A percentile compares a stretch with the other conserved stretches of the same genome.
Evolutionary conservation across 2,888 invertebrate species (phyloP).

Genomic region (Agrochola macilenta): DNA sequence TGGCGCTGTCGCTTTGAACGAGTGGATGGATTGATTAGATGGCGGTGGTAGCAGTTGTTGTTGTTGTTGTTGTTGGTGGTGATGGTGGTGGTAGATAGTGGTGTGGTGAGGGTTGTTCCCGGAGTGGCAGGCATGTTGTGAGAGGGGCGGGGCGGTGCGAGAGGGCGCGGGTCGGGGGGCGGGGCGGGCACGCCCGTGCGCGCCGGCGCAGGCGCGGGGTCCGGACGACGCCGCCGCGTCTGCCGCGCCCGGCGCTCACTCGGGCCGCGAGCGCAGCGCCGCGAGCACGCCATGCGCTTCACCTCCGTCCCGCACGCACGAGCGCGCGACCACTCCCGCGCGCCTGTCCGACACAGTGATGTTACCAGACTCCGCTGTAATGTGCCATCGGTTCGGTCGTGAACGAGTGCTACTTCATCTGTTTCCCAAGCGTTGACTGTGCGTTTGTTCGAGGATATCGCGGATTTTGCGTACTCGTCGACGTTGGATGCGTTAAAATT

Average conservation of each 20-base stretch:
- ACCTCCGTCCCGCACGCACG: slow-evolving; percentile 70
- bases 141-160: slow-evolving; percentile 64
- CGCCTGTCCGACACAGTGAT: slow-evolving; percentile 83
- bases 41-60: slow-evolving; percentile 1
- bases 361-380: slow-evolving; percentile 86
- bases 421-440: slow-evolving; percentile 86
- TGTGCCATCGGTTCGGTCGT: slow-evolving; percentile 85
- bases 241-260: slow-evolving; percentile 81
- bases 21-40: neutral
- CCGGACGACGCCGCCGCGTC: slow-evolving; percentile 78
- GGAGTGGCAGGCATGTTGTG: slow-evolving; percentile 63
- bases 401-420: slow-evolving; percentile 85
- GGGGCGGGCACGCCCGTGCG: slow-evolving; percentile 68
- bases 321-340: slow-evolving; percentile 80
- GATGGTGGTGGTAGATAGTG: slow-evolving; percentile 27
- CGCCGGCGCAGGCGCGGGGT: slow-evolving; percentile 68
- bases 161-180: slow-evolving; percentile 65
- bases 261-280: slow-evolving; percentile 81
- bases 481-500: slow-evolving; percentile 90
- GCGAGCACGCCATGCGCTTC: slow-evolving; percentile 81
- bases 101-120: slow-evolving; percentile 65
- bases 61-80: slow-evolving; percentile 19
- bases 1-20: neutral
- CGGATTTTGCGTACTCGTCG: slow-evolving; percentile 85
- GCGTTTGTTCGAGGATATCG: slow-evolving; percentile 76